phyloP scores from a whole-genome alignment of 1,140 invertebrate genomes.

The Halesus radiatus region DNA sequence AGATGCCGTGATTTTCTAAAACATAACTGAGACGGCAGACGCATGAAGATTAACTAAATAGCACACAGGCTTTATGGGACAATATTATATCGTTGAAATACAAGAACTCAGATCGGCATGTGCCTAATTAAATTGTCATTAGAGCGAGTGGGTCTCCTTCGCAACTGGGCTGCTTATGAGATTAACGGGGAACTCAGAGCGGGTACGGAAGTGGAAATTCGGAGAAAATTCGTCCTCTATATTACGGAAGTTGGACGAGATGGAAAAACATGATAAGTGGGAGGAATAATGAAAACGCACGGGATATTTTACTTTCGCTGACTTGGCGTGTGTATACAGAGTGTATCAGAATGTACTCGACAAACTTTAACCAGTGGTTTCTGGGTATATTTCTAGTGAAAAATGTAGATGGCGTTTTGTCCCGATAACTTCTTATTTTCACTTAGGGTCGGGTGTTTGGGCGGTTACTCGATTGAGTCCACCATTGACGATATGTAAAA shows the following conservation, averaged over 20 bases:
- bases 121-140: constrained; percentile 12
- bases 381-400: too few relatives aligned
- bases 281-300: constrained; percentile 5
- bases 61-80: background rate
- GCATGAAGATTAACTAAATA: too few relatives aligned
- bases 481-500: too few relatives aligned
- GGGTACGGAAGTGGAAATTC: background rate
- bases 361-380: too few relatives aligned
- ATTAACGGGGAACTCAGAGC: background rate
- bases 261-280: constrained; percentile 13
- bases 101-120: background rate
- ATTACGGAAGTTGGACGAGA: background rate
- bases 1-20: too few relatives aligned
- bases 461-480: too few relatives aligned
- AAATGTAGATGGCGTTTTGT: too few relatives aligned
- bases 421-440: too few relatives aligned
- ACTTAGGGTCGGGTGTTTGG: too few relatives aligned
- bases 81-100: background rate
- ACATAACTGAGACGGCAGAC: too few relatives aligned
- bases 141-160: background rate
- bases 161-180: background rate
- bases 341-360: too few relatives aligned
- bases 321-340: too few relatives aligned
- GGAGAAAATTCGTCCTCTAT: background rate
- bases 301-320: background rate